phyloP scores from a whole-genome alignment of 2,113 vertebrate genomes.

The Fregetta grallaria region DNA sequence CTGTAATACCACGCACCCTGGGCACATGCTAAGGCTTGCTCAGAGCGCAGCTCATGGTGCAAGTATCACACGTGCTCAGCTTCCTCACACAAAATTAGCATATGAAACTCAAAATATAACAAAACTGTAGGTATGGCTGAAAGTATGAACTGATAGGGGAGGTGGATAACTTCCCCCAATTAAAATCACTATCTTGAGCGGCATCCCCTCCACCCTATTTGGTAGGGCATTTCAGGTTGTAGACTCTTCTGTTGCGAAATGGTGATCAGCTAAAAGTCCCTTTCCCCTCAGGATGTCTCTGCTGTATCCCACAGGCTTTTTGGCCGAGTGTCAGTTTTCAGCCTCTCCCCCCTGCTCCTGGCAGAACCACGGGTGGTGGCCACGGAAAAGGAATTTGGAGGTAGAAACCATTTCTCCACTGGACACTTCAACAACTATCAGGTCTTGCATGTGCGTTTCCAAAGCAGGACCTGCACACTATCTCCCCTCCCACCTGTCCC shows the following conservation, averaged over 20 bases:
- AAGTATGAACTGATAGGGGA: background rate
- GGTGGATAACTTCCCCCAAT: background rate
- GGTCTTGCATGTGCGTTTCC: background rate
- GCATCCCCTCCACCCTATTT: background rate
- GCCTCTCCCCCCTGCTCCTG: background rate
- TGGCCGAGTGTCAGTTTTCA: background rate
- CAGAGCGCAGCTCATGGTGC: background rate
- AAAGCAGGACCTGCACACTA: background rate
- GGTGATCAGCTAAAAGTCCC: background rate
- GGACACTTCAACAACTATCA: background rate
- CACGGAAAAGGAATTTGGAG: background rate
- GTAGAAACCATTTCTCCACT: background rate
- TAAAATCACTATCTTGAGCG: background rate
- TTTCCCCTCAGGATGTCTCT: background rate
- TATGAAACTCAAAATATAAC: background rate
- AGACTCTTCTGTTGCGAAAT: background rate
- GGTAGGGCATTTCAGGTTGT: background rate
- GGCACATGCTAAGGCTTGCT: background rate
- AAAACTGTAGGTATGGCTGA: background rate
- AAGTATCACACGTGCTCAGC: rapidly evolving
- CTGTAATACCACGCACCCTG: background rate
- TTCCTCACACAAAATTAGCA: background rate
- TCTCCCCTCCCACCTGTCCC: background rate
- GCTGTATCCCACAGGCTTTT: background rate
- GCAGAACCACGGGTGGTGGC: background rate